Base-by-base conservation (phyloP, 2,113 vertebrate species). In the Chamaetylas fuelleborni region DNA sequence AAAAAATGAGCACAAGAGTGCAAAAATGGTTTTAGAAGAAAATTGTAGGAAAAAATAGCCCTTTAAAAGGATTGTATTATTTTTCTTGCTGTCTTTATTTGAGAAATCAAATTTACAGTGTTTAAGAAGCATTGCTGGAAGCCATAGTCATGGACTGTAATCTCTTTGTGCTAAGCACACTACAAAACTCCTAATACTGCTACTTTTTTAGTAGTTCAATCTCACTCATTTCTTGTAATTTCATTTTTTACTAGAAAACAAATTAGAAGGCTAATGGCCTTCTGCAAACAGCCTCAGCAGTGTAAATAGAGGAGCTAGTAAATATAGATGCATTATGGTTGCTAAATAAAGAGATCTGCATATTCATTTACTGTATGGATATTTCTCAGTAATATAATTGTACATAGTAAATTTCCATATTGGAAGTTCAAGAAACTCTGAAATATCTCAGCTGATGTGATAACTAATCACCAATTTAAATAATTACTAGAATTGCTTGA, bases 391-490 rank as follows among this genome's bases (percentile, higher is more conserved):
- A 88, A 77, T 81, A 19, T 67, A 69, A 88, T 90, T 73, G 36
- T 81, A 42, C 40, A 29, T 56, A 84, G 80, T 64, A 84, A 74
- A 93, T 90, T 87, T 95, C 83, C 81, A 50, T 76, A 53, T n/a
- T 93, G 53, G 61, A 88, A 91, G 57, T 76, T 95, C 57, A 77
- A 79, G 70, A 57, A 95, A 82, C 90, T 85, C 81, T 89, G 83
- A 91, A 93, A 69, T 80, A 72, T 34, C 84, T 95, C 19, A 73
- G 47, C n/a, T 95, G 54, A 69, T 72, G 84, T 91, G 81, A 51
- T 82, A 90, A 26, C 62, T 93, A 82, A 82, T 92, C 70, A 88
- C 33, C 47, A 56, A 28, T 94, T 96, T 90, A 86, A 88, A 54
- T 87, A 84, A 92, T 81, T 91, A 50, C 45, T 79, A 36, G 65